A percentile compares a stretch with the other conserved stretches of the same genome.
These are phyloP conservation scores for Drosophila phalerata DNA, from an alignment of 2,888 invertebrate species.

Conservation along the genomic window DNA sequence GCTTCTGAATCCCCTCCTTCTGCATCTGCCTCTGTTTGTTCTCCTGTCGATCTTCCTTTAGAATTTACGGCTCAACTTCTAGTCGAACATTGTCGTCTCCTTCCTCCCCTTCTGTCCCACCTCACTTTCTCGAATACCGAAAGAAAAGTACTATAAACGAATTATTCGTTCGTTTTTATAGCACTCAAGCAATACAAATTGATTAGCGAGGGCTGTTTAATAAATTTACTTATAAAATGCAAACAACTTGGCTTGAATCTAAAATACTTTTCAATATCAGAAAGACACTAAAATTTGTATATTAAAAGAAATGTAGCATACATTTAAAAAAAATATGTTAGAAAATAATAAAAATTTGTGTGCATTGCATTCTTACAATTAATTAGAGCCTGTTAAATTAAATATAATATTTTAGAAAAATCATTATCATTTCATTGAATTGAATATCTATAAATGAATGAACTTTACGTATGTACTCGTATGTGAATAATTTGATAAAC, in stretches of 20 bases:
- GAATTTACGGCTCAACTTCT: constrained; percentile 61
- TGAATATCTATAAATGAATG: too few species aligned
- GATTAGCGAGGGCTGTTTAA: constrained; percentile 60
- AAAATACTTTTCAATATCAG: not conserved
- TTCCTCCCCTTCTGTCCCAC: not conserved
- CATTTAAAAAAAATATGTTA: too few species aligned
- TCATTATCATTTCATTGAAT: too few species aligned
- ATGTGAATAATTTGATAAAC: too few species aligned
- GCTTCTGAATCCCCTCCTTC: constrained; percentile 8
- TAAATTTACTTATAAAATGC: not conserved
- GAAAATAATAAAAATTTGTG: too few species aligned
- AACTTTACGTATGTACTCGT: too few species aligned
- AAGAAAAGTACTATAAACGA: constrained; percentile 23
- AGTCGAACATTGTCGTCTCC: constrained; percentile 31
- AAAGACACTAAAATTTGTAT: not conserved
- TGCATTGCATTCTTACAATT: too few species aligned
- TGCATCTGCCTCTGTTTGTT: constrained; percentile 36
- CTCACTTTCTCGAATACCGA: not conserved
- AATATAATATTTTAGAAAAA: too few species aligned
- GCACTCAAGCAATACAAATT: constrained; percentile 55
- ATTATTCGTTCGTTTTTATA: constrained; percentile 36
- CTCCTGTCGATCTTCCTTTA: constrained; percentile 51
- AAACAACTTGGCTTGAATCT: not conserved
- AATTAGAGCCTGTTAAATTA: too few species aligned
- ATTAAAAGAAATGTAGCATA: too few species aligned